Evolutionary conservation across 2,113 vertebrate genomes (phyloP), one percentile per base, ranked within the genome.

Genomic region (Myxocyprinus asiaticus): DNA sequence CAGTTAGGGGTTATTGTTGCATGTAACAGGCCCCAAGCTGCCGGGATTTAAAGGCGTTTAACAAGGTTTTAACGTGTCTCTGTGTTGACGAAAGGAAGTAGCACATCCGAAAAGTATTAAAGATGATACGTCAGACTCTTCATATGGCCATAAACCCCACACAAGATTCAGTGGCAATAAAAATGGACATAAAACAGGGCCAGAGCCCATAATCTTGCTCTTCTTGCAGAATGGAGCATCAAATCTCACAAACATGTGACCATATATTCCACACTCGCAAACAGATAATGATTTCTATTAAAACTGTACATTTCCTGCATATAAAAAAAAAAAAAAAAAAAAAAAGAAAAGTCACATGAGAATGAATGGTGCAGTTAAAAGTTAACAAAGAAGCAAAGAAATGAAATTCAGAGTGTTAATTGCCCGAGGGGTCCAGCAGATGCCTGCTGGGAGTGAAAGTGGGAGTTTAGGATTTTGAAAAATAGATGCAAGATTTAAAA

Each of bases 21-120:
- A 81, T 89, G 89, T 88, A 88, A 90, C 86, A 79, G 84, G 81
- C 85, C 88, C 79, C 67, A 70, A 85, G 88, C 55, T 73, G 77
- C 68, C 59, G 14, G 15, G 43, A 68, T 87, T 90, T 87, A 85
- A 80, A 86, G 73, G 79, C 9, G 81, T 90, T 91, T 91, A 90
- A 91, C 90, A 87, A 89, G 86, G 89, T 90, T 89, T 33, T 89
- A 90, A 89, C 82, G 82, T 88, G 78, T 86, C 84, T 66, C 79
- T 15, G 48, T 76, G 62, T 76, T 76, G 74, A 65, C 62, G 9
- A 53, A 76, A 65, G 74, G 43, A 66, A 76, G 74, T 48, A 53
- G 74, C 74, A 76, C 50, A 44, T 76, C 62, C 22, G 74, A 55
- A 76, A 53, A 65, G 74, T 15, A 65, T 76, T 76, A 65, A 10